Evolutionary conservation across 2,113 vertebrate species (phyloP).

Genomic region (Mus pahari): DNA sequence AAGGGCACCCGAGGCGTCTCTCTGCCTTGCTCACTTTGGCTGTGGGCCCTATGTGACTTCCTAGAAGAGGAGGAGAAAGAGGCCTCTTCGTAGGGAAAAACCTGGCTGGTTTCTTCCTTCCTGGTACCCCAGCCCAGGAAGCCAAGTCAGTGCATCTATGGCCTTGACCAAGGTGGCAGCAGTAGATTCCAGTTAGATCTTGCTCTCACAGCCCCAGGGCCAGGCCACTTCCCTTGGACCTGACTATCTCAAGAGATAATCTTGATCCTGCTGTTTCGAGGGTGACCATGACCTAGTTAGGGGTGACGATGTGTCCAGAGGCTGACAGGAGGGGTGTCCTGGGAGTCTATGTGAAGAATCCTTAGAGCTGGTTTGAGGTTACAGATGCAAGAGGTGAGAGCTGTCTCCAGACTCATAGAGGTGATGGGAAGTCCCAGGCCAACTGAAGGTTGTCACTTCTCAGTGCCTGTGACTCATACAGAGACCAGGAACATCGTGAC

Average conservation of each 20-base stretch:
- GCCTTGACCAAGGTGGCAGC: neutral
- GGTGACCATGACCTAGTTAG: neutral
- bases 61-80: neutral
- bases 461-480: neutral
- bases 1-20: neutral
- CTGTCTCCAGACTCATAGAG: neutral
- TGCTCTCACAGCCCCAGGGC: neutral
- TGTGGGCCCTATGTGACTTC: neutral
- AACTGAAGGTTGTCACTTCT: neutral
- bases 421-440: neutral
- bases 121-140: neutral
- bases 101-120: neutral
- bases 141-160: neutral
- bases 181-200: neutral
- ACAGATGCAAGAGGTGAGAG: neutral
- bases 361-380: neutral
- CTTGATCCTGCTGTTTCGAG: neutral
- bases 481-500: neutral
- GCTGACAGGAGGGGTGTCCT: neutral
- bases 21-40: neutral
- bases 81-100: neutral
- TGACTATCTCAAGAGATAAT: neutral
- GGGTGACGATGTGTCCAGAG: neutral
- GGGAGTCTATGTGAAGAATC: neutral
- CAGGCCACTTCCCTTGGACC: neutral